These are phyloP conservation scores for Chamaea fasciata DNA, from an alignment of 2,113 vertebrate genomes.

Conservation along the genomic window DNA sequence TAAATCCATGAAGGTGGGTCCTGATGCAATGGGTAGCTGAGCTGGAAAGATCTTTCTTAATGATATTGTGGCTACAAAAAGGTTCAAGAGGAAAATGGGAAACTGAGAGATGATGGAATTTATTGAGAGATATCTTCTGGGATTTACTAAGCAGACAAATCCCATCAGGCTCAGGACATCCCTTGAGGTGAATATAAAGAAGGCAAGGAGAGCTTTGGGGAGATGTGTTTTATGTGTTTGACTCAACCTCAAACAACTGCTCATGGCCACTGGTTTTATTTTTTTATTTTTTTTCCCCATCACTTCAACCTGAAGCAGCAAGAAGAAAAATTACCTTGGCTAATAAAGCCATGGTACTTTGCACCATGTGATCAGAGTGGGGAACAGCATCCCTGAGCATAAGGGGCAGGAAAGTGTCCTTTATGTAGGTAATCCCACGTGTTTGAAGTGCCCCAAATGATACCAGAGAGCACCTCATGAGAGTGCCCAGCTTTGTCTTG, in stretches of 20 bases:
- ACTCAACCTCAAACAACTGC: neutral
- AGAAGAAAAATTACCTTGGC: neutral
- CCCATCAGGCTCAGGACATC: neutral
- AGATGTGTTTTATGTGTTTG: neutral
- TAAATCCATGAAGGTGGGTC: neutral
- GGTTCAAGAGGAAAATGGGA: neutral
- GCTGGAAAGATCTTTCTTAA: neutral
- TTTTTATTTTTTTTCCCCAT: neutral
- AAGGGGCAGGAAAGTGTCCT: neutral
- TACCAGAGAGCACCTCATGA: neutral
- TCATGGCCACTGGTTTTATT: neutral
- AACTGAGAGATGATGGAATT: neutral
- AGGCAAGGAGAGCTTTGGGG: neutral
- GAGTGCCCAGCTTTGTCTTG: neutral
- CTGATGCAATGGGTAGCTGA: neutral
- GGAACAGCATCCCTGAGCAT: neutral
- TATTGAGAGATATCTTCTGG: neutral
- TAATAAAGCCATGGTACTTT: neutral
- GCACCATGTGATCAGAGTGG: rapidly evolving
- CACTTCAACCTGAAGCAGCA: neutral
- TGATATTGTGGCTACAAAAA: neutral
- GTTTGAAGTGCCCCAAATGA: neutral
- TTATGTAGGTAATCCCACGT: neutral
- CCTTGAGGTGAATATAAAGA: neutral
- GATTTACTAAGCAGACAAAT: neutral